Evolutionary conservation across 2,797 vertebrate species (phyloP).

Genomic region (Hephaestus fuliginosus): DNA sequence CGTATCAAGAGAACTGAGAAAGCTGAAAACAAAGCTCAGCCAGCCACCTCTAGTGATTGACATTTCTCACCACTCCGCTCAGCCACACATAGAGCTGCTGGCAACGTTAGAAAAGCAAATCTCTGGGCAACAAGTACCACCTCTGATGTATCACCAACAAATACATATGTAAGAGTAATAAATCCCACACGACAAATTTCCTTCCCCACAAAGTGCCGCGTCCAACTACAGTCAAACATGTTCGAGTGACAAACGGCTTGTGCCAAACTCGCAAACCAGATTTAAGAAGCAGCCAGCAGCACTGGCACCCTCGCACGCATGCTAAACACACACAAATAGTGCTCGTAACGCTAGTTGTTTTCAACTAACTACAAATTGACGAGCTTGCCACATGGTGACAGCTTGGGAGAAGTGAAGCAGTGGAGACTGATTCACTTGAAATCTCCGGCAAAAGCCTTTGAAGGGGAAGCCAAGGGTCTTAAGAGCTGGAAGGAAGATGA

Average conservation of each 20-base stretch:
- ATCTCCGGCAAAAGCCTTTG: conserved; percentile 17
- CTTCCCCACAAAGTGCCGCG: conserved; percentile 2
- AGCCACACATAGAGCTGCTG: conserved; percentile 18
- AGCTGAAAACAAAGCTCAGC: neutral
- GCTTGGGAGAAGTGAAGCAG: neutral
- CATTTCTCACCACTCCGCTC: neutral
- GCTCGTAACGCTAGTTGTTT: conserved; percentile 18
- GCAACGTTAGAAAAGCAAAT: conserved; percentile 23
- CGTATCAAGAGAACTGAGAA: neutral
- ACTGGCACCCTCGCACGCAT: conserved; percentile 4
- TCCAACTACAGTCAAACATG: conserved; percentile 30
- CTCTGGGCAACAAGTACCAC: neutral
- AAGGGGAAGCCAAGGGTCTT: neutral
- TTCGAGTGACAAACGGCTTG: conserved; percentile 1
- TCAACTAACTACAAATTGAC: conserved; percentile 32
- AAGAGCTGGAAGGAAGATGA: conserved; percentile 22
- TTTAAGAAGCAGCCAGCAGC: conserved; percentile 32
- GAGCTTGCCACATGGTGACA: conserved; percentile 9
- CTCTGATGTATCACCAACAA: conserved; percentile 23
- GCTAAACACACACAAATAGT: conserved; percentile 7
- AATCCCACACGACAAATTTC: conserved; percentile 18
- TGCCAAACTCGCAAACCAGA: conserved; percentile 27
- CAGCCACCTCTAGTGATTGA: conserved; percentile 13
- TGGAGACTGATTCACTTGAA: conserved; percentile 9
- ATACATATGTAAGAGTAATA: conserved; percentile 28